phyloP scores from a whole-genome alignment of 2,113 vertebrate species.

The Cololabis saira region DNA sequence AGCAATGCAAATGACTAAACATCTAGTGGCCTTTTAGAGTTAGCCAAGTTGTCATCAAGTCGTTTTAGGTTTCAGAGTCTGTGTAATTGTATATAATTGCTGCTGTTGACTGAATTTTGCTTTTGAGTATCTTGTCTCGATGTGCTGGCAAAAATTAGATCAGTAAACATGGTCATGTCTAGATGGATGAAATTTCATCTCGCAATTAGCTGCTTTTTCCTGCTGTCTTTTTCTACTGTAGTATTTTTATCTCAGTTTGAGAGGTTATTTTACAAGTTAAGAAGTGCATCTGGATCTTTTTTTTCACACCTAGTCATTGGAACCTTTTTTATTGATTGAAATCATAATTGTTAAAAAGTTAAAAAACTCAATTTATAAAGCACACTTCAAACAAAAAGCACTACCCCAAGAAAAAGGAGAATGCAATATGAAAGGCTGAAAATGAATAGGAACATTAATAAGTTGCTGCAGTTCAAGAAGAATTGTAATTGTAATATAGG shows the following conservation, averaged over 20 bases:
- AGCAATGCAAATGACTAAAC: neutral
- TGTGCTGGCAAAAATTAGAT: constrained; percentile 45
- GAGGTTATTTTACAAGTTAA: too few relatives aligned
- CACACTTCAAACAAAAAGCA: too few relatives aligned
- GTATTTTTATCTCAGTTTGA: neutral
- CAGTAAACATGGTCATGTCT: constrained; percentile 19
- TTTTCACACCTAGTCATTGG: too few relatives aligned
- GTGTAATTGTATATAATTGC: constrained; percentile 48
- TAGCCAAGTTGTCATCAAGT: constrained; percentile 31
- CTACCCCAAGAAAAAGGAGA: too few relatives aligned
- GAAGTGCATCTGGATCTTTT: too few relatives aligned
- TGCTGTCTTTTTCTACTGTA: neutral
- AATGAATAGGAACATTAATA: too few relatives aligned
- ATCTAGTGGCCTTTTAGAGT: constrained; percentile 14
- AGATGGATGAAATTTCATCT: constrained; percentile 67
- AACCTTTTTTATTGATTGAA: too few relatives aligned
- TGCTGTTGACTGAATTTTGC: constrained; percentile 20
- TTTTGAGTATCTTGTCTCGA: neutral
- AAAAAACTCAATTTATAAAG: too few relatives aligned
- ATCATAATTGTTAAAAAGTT: too few relatives aligned
- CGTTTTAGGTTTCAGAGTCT: constrained; percentile 23
- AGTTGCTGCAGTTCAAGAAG: neutral
- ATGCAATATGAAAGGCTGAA: too few relatives aligned
- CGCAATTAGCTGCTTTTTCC: constrained; percentile 10
- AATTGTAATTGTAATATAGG: too few relatives aligned